Evolutionary conservation across 1,140 invertebrate genomes (phyloP), one percentile per base, ranked within the genome.

Genomic region (Papilio machaon): DNA sequence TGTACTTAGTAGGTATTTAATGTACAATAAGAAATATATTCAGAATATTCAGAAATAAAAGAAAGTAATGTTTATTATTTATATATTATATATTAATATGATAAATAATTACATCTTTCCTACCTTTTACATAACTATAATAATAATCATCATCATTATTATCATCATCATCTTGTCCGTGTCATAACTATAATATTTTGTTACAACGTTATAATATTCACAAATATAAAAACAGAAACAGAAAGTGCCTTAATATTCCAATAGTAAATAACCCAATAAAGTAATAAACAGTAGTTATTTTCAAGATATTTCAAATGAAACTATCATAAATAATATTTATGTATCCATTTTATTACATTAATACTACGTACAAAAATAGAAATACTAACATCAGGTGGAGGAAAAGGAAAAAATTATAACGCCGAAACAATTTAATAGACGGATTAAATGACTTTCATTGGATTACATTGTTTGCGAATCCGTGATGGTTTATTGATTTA

Each of bases 401-500:
- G 30, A 19, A 70, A 15, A 4, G 30, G 5, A 70, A 70, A 15
- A 60, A 70, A 70, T 6, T 38, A 70, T 15, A 70, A 70, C 23
- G 11, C 7, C 13, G 64, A 38, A 35, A 35, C 6, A 15, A 70
- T 70, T 38, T 70, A 30, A 13, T 64, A 70, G 64, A 70, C 30
- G 64, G 11, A 11, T 70, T 70, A 70, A 35, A 38, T 38, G 64
- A 70, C 13, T 70, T 35, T 35, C 13, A 35, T 13, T 30, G 11
- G 64, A 70, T 70, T 15, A 70, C 13, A 35, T 17, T 70, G 30
- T 70, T 70, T 11, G 13, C 64, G 64, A 70, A 84, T 80, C 77
- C 80, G 58, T 81, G 60, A 74, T 83, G 82, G 70, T 80, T 83
- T 82, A 67, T 84, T 70, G 64, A 49, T 76, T 80, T 73, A 81